A percentile compares a stretch with the other conserved stretches of the same genome.
Evolutionary conservation across 2,113 vertebrate species (phyloP).

Genomic region (Mus spicilegus): DNA sequence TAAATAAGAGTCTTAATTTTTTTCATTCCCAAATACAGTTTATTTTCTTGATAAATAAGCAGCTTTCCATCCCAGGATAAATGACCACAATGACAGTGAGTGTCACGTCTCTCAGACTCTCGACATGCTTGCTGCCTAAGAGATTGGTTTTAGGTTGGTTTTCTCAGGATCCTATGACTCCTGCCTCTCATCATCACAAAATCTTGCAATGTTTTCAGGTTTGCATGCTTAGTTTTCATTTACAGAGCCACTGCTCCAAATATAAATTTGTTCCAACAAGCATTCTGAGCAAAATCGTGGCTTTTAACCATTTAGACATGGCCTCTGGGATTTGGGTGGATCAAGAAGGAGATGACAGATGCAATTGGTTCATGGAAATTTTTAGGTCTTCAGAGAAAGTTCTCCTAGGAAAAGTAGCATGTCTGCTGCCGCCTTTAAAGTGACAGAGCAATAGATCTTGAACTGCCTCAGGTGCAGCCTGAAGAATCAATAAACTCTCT

Average conservation of each 20-base stretch:
- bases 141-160: neutral
- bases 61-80: neutral
- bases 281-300: constrained; percentile 49
- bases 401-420: constrained; percentile 74
- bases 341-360: constrained; percentile 80
- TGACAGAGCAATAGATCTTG: constrained; percentile 78
- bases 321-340: constrained; percentile 66
- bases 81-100: neutral
- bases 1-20: neutral
- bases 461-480: constrained; percentile 72
- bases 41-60: neutral
- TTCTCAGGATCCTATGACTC: neutral
- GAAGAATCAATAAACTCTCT: constrained; percentile 77
- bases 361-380: constrained; percentile 75
- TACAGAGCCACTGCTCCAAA: constrained; percentile 63
- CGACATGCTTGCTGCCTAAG: neutral
- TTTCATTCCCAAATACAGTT: neutral
- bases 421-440: constrained; percentile 68
- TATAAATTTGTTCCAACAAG: constrained; percentile 77
- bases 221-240: constrained; percentile 60
- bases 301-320: constrained; percentile 72
- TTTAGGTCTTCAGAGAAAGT: constrained; percentile 72
- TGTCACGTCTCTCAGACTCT: neutral
- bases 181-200: neutral
- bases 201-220: constrained; percentile 25